Base-by-base conservation (phyloP, 2,113 vertebrate species). In the Notothenia rossii region DNA sequence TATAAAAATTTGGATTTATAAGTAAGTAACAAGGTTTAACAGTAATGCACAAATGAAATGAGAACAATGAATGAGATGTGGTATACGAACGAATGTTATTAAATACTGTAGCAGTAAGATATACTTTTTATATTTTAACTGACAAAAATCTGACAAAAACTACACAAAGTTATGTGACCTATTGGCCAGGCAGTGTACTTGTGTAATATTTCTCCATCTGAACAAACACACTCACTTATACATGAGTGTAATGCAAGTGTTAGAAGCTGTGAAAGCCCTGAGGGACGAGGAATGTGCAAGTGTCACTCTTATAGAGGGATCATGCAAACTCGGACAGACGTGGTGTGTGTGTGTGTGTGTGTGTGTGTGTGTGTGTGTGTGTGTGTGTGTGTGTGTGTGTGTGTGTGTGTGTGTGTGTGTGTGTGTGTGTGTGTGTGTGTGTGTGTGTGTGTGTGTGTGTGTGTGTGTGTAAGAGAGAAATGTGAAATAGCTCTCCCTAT, bases 301-400 rank as follows among this genome's bases (percentile, higher is more conserved):
- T 14, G 51, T 88, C 79, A 67, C 51, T 78, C 68, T 86, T 77
- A 82, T n/a, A 49, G 10, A 72, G 64, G 75, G 76, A 88, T 81
- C 79, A 86, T 13, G 56, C 72, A 73, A 77, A 79, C 64, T 79
- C 50, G 2, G 50, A 73, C 25, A 62, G 59, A 75, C 77, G 60
- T 62, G 33, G 46, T 45, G 60, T 12, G 60, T 20, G 40, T 20
- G 29, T 33, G 63, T 46, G 25, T 25, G 25, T 25, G 25, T 25
- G 25, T 25, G 25, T 25, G 25, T 25, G 25, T 25, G 25, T 25
- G 25, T 25, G 25, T 25, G 25, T 25, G 25, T 25, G 25, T 25
- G 25, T 25, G 25, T 25, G 25, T 25, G 25, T 25, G 25, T 25
- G 25, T 25, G 25, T 25, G 25, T 25, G 25, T 25, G 25, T 25